Conservation (phyloP, 2,113 vertebrate genomes). For the Tachycineta bicolor region DNA sequence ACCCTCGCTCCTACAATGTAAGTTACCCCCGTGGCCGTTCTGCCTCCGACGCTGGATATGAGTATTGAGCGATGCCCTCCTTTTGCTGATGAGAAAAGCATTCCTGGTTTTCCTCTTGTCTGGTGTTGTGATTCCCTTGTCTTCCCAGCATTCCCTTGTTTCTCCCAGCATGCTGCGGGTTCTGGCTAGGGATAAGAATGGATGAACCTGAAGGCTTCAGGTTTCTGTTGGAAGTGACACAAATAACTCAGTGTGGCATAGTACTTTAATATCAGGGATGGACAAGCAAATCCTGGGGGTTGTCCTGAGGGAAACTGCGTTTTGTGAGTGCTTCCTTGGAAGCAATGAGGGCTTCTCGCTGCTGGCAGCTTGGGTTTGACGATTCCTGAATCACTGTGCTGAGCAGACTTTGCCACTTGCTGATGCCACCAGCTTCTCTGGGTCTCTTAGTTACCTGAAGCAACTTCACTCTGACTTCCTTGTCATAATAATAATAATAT, state of each 20-base stretch:
- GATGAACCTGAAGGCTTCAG: not conserved
- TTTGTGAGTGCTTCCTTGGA: not conserved
- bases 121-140: too few species aligned
- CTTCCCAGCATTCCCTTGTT: not conserved
- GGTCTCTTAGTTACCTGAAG: not conserved
- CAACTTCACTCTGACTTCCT: not conserved
- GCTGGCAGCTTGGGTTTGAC: not conserved
- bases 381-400: not conserved
- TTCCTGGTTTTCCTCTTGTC: not conserved
- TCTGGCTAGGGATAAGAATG: not conserved
- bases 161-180: rapidly evolving
- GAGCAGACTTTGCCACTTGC: not conserved
- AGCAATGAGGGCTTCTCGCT: not conserved
- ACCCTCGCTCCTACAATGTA: slow-evolving; percentile 96
- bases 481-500: not conserved
- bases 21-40: slow-evolving; percentile 45
- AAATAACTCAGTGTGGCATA: rapidly evolving
- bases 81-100: not conserved
- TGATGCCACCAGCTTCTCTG: not conserved
- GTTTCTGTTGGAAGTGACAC: not conserved
- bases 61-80: rapidly evolving
- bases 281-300: too few species aligned
- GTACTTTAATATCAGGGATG: not conserved
- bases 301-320: not conserved
- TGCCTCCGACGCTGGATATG: rapidly evolving